phyloP scores from a whole-genome alignment of 2,113 vertebrate genomes.

The Trematocara zebra region DNA sequence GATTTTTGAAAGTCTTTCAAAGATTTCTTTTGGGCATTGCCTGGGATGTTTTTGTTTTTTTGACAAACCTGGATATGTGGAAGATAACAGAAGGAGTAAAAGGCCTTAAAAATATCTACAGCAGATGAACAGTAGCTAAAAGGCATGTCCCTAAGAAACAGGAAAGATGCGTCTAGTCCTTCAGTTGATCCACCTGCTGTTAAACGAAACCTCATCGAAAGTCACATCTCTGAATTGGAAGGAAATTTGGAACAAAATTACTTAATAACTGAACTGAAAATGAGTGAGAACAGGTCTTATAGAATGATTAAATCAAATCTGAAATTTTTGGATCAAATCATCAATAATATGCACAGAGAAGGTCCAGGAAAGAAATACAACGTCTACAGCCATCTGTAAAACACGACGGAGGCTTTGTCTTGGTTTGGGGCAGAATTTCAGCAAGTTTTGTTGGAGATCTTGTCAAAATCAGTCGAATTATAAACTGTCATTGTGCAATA shows the following conservation, averaged over 20 bases:
- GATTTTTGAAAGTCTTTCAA: not conserved
- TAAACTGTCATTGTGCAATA: not conserved
- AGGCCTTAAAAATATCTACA: not conserved
- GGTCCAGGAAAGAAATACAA: not conserved
- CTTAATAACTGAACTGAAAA: not conserved
- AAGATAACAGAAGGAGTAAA: not conserved
- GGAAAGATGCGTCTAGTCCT: rapidly evolving
- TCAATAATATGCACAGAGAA: not conserved
- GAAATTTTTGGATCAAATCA: not conserved
- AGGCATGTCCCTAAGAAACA: rapidly evolving
- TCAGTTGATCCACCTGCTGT: not conserved
- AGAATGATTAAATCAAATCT: not conserved
- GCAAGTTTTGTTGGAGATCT: not conserved
- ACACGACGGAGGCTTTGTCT: rapidly evolving
- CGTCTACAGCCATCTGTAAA: not conserved
- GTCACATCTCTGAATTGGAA: not conserved
- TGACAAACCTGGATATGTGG: not conserved
- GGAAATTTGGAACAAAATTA: not conserved
- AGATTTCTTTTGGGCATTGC: not conserved
- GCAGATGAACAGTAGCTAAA: not conserved
- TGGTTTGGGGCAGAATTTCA: not conserved
- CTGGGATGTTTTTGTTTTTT: not conserved
- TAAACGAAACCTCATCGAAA: rapidly evolving
- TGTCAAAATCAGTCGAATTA: not conserved
- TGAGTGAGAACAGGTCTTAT: not conserved